Base-by-base conservation (phyloP, 2,113 vertebrate species). In the Pogona vitticeps region DNA sequence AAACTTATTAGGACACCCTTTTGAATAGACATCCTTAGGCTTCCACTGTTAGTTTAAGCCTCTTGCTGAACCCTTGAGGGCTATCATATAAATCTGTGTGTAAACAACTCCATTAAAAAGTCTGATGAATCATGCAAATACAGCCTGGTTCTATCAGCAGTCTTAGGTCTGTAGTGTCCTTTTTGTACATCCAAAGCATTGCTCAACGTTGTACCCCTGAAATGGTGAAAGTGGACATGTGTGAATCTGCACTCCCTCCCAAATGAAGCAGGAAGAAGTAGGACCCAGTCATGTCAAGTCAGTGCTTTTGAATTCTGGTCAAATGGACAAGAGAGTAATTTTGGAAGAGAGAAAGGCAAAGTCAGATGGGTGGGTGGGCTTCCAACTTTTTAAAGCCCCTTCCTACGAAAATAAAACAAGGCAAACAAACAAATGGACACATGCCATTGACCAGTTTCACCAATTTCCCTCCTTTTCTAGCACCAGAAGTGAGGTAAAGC, bases 261-360 rank as follows among this genome's bases (percentile, higher is more conserved):
- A 90, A 86, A 61, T 85, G 42, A 73, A 89, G 81, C 82, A 17
- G 17, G 82, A 56, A 56, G 7, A 63, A 42, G 85, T 86, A 90
- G 28, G 58, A 58, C 80, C 42, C 88, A 87, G 86, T 42, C n/a
- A 31, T 80, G 91, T 84, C 88, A 89, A 94, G 89, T 90, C 92
- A 94, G 91, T 83, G 80, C 83, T 93, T 94, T 91, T 90, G 91
- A 94, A 92, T 85, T 71, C 88, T 77, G 86, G 72, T n/a, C 23
- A 15, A 20, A 20, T 65, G 28, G 23, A 52, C 81, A 1, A 42
- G 58, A 67, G 77, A 90, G 75, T 71, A 46, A 2, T 63, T 3
- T 68, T 84, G 76, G 76, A 78, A 85, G 76, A 68, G 86, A 82
- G 73, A 63, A 82, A 59, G 73, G 81, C 65, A 70, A 75, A 85